These are phyloP conservation scores for Akabosia matsudoensis DNA, from an alignment of 1,140 invertebrate genomes.

Conservation along the genomic window DNA sequence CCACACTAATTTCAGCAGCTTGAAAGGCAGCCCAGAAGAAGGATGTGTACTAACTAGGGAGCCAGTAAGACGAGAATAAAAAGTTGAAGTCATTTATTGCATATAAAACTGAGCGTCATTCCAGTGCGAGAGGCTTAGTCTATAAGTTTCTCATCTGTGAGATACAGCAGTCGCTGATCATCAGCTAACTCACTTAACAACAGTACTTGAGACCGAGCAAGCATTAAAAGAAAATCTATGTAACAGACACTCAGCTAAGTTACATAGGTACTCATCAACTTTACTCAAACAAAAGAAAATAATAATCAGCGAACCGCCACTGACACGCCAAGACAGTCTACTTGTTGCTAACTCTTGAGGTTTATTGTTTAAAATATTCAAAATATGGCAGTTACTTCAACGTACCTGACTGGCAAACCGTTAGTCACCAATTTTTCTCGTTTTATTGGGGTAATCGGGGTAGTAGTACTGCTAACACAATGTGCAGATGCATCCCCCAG, in stretches of 20 bases:
- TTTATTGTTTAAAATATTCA: not conserved
- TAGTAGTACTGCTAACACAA: not conserved
- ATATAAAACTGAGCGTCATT: conserved; percentile 15
- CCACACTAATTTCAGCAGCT: conserved; percentile 9
- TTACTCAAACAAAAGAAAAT: not conserved
- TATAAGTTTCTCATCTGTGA: conserved; percentile 5
- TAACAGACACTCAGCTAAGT: not conserved
- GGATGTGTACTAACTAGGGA: not conserved
- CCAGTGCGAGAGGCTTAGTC: conserved; percentile 5
- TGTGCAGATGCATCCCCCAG: conserved; percentile 3
- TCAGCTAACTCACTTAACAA: not conserved
- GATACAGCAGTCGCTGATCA: conserved; percentile 10
- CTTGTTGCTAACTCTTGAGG: not conserved
- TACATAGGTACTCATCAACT: not conserved
- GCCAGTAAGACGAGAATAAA: not conserved
- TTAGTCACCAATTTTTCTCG: not conserved
- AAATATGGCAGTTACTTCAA: not conserved
- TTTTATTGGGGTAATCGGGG: not conserved
- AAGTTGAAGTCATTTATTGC: not conserved
- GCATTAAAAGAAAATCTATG: too few species aligned
- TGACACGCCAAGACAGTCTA: too few species aligned
- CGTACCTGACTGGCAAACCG: not conserved
- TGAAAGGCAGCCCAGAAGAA: not conserved
- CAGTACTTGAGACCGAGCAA: too few species aligned
- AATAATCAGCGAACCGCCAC: not conserved